phyloP scores from a whole-genome alignment of 2,888 invertebrate species.

The Ichneumoninae sp. region DNA sequence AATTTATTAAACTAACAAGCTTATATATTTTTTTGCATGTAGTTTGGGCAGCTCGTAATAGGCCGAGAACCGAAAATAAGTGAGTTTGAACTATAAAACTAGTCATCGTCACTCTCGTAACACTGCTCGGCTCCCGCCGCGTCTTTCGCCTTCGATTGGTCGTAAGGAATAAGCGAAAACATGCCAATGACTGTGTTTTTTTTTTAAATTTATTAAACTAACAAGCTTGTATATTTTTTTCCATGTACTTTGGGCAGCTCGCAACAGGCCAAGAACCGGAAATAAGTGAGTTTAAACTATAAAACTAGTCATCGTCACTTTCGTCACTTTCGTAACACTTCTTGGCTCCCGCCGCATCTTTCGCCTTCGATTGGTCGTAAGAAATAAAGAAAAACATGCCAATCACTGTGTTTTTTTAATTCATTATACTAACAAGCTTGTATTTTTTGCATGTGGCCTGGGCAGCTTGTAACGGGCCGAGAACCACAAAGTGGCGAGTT shows the following conservation, averaged over 20 bases:
- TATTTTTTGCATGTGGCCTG: background rate
- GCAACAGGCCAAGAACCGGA: background rate
- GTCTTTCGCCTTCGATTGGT: too few relatives aligned
- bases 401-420: background rate
- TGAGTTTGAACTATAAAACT: background rate
- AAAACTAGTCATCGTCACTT: background rate
- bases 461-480: background rate
- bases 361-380: too few relatives aligned
- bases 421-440: too few relatives aligned
- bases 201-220: too few relatives aligned
- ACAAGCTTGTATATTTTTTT: background rate
- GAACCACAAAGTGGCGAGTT: background rate
- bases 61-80: background rate
- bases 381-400: background rate
- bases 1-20: too few relatives aligned
- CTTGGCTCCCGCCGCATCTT: background rate
- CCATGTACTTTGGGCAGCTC: background rate
- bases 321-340: background rate
- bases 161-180: too few relatives aligned
- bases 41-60: background rate
- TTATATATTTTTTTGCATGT: background rate
- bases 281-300: background rate
- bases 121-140: too few relatives aligned
- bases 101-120: background rate
- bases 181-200: background rate